phyloP scores from a whole-genome alignment of 1,140 invertebrate species.

The Cydia splendana region DNA sequence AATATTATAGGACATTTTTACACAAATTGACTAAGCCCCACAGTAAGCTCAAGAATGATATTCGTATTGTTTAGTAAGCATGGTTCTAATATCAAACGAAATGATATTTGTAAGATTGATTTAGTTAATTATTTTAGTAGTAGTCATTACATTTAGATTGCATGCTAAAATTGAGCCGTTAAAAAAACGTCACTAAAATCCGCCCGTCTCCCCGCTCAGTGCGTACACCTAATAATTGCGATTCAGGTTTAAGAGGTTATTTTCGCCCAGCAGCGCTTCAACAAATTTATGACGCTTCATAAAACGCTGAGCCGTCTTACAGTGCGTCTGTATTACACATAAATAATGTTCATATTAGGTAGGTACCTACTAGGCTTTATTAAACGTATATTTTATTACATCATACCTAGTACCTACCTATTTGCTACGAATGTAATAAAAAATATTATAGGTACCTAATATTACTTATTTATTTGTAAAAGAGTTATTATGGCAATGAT shows the following conservation, averaged over 20 bases:
- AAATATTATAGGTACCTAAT: too few species aligned
- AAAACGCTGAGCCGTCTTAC: conserved; percentile 28
- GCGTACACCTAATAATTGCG: conserved; percentile 27
- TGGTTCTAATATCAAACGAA: too few species aligned
- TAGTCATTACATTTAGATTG: not conserved
- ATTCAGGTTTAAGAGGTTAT: conserved; percentile 32
- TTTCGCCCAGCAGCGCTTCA: conserved; percentile 17
- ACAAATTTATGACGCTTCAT: conserved; percentile 32
- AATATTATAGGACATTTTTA: too few species aligned
- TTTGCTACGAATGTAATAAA: too few species aligned
- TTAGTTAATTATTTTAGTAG: too few species aligned
- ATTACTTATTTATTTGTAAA: too few species aligned
- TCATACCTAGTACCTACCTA: too few species aligned
- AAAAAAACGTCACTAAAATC: conserved; percentile 1
- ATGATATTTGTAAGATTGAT: too few species aligned
- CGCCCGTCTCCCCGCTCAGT: not conserved
- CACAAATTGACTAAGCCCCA: too few species aligned
- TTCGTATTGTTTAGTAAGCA: too few species aligned
- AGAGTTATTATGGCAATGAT: too few species aligned
- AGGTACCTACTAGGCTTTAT: not conserved
- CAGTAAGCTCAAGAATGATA: too few species aligned
- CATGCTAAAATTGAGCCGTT: not conserved
- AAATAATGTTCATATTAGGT: conserved; percentile 29
- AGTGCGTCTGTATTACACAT: conserved; percentile 26
- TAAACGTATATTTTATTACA: not conserved